Evolutionary conservation across 1,140 invertebrate genomes (phyloP), one percentile per base, ranked within the genome.

Genomic region (Harpegnathos saltator): DNA sequence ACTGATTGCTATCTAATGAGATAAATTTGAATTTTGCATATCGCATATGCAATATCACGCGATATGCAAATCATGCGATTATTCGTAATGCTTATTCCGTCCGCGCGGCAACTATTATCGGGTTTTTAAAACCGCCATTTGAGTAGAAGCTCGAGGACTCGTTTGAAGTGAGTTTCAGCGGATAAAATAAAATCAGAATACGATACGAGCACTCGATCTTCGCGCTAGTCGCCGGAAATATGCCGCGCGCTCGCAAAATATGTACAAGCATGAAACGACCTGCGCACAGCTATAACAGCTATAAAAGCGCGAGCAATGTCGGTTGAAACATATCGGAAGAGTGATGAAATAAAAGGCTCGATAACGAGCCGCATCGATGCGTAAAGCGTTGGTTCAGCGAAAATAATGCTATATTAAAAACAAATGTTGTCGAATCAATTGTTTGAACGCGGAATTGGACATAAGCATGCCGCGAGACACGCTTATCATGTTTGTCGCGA

Each of bases 311-410:
- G 61, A 77, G 61, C 44, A 38, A 75, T 44, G 26, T 33, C 65
- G 29, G 66, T 56, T 66, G 74, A 66, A 66, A 77, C 74, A 56
- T 54, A 66, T 77, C 61, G 29, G 26, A 56, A 66, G 29, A 66
- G 66, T 77, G 74, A 77, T 77, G 62, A 66, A 77, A 77, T 77
- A 77, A 77, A 77, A 19, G 48, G 62, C 26, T 22, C 48, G 73
- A 65, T 54, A 75, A 75, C 73, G 44, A 77, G 44, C n/a, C n/a
- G n/a, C 15, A 77, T 54, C n/a, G 44, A 33, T n/a, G 26, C 29
- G 74, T 77, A 66, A 77, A 77, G 48, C 52, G 56, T 38, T 48
- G 54, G 54, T 44, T 65, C 22, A 62, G 66, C 38, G 11, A 33
- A 66, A 77, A 77, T 29, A 56, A 77, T 77, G 19, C 38, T 33